Base-by-base conservation (phyloP, 2,888 invertebrate species). In the Dioctria rufipes region DNA sequence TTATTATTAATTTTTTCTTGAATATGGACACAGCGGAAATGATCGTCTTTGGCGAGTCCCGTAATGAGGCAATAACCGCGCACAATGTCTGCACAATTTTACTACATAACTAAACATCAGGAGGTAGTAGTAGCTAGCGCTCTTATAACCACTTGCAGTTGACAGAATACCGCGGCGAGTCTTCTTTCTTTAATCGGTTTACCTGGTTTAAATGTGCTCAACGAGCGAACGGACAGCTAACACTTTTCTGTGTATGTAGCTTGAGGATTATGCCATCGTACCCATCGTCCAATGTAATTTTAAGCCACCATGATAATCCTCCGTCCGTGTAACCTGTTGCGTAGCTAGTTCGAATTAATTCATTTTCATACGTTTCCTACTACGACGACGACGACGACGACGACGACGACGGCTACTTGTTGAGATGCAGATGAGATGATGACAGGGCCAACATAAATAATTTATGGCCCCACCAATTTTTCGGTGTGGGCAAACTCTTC, bases 31-130 rank as follows among this genome's bases (percentile, higher is more conserved):
- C 25, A 80, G 49, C 81, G 81, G 81, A 82, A 82, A 82, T 61
- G 69, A 80, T 78, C 71, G 73, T 42, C 77, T 71, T 78, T 71
- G 51, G 58, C n/a, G 61, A 82, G 77, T 81, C 80, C 81, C 80
- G 81, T 82, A 82, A 80, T 82, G 78, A 78, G 81, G 78, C 78
- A 80, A 78, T 78, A 82, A 82, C 80, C 81, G 80, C 43, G 0
- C 25, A 25, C 25, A 25, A 25, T 25, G 25, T 25, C 25, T 25
- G 25, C 25, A 25, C 25, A 25, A 25, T 25, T 25, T 25, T 25
- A 25, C 25, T 25, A 25, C 25, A 25, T 25, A 25, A 25, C 25
- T 25, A 25, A 25, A 25, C 25, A 25, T 2, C 25, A 2, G 25
- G 71, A 49, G 51, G 6, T 40, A 54, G 71, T 51, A 51, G 71